Evolutionary conservation across 1,140 invertebrate genomes (phyloP).

Genomic region (Paraescarpia echinospica): DNA sequence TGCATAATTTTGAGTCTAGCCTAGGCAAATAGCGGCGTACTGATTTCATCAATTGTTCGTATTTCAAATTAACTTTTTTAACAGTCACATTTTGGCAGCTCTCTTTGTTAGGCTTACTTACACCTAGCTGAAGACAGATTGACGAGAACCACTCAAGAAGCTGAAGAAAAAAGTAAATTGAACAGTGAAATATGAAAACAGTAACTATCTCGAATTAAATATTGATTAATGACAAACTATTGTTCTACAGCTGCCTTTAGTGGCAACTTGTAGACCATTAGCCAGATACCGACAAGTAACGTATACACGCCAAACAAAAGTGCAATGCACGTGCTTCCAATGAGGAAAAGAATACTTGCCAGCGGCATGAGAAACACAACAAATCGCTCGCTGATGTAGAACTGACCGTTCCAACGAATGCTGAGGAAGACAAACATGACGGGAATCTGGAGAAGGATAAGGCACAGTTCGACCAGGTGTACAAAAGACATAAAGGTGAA

Average conservation of each 20-base stretch:
- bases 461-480: conserved; percentile 4
- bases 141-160: too few species aligned
- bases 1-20: too few species aligned
- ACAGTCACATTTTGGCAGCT: too few species aligned
- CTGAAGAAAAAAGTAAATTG: too few species aligned
- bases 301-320: not conserved
- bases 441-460: not conserved
- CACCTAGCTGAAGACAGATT: too few species aligned
- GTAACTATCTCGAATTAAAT: too few species aligned
- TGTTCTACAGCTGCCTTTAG: not conserved
- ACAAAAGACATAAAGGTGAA: not conserved
- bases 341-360: not conserved
- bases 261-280: conserved; percentile 22
- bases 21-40: too few species aligned
- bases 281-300: not conserved
- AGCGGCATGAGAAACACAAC: conserved; percentile 19
- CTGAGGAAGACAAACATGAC: not conserved
- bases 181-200: too few species aligned
- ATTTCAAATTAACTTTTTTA: too few species aligned
- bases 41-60: too few species aligned
- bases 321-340: conserved; percentile 3
- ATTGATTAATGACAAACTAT: not conserved
- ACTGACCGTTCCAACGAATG: conserved; percentile 9
- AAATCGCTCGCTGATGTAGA: conserved; percentile 10
- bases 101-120: too few species aligned